Percentiles rank a stretch among this genome's conserved stretches.
These are phyloP conservation scores for Peromyscus polionotus DNA, from an alignment of 2,113 vertebrate species.

Conservation along the genomic window DNA sequence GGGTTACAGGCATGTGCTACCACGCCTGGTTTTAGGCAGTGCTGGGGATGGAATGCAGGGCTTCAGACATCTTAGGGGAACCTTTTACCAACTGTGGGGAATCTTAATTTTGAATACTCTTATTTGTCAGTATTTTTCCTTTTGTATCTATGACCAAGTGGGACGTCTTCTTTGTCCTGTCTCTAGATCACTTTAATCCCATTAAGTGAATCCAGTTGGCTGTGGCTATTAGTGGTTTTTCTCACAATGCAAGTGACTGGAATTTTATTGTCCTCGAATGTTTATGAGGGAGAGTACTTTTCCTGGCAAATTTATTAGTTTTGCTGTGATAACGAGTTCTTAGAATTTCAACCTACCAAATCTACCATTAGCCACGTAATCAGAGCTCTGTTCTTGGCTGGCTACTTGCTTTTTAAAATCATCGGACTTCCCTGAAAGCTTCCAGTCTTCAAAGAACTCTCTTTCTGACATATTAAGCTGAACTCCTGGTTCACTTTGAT, in stretches of 20 bases:
- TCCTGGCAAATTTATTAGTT: conserved; percentile 55
- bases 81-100: background rate
- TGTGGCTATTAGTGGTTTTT: conserved; percentile 33
- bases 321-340: conserved; percentile 58
- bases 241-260: conserved; percentile 47
- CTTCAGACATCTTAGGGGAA: background rate
- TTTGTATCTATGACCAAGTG: conserved; percentile 1
- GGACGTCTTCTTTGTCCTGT: conserved; percentile 8
- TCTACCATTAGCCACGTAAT: background rate
- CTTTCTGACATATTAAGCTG: background rate
- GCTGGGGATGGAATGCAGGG: background rate
- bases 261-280: conserved; percentile 65
- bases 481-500: conserved; percentile 28
- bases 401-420: conserved; percentile 17
- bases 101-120: conserved; percentile 31
- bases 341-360: conserved; percentile 63
- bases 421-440: conserved; percentile 29
- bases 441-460: conserved; percentile 32
- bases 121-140: background rate
- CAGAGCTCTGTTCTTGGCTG: conserved; percentile 8
- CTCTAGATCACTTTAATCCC: conserved; percentile 28
- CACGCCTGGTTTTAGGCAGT: background rate
- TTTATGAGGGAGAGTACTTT: conserved; percentile 63
- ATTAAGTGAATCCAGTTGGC: background rate
- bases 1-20: background rate